phyloP scores from a whole-genome alignment of 2,113 vertebrate genomes.

The Cyprinodon variegatus region DNA sequence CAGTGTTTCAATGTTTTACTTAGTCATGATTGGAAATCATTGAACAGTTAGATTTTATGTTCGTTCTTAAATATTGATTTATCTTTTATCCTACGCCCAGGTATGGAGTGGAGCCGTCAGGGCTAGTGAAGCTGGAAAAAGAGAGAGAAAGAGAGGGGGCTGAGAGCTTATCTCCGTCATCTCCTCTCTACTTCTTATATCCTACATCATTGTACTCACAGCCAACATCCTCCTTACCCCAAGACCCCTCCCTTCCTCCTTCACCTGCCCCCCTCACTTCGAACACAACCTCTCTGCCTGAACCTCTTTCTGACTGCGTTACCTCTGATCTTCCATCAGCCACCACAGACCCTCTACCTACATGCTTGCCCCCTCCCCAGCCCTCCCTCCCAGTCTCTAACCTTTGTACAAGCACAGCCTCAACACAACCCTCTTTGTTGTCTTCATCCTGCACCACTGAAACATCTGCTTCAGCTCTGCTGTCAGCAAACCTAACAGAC shows the following conservation, averaged over 20 bases:
- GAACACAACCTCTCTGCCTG: conserved; percentile 38
- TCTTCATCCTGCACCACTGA: conserved; percentile 36
- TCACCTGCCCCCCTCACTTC: conserved; percentile 52
- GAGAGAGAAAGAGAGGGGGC: conserved; percentile 94
- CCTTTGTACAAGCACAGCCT: conserved; percentile 48
- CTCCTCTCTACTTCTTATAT: conserved; percentile 60
- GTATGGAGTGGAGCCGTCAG: conserved; percentile 92
- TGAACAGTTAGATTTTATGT: background rate
- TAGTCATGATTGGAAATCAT: background rate
- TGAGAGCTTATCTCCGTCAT: conserved; percentile 83
- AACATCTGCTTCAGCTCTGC: conserved; percentile 34
- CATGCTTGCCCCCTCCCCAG: conserved; percentile 46
- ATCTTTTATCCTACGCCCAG: conserved; percentile 69
- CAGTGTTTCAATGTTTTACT: background rate
- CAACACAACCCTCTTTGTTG: conserved; percentile 72
- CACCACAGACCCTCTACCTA: conserved; percentile 46
- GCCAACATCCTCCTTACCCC: conserved; percentile 35
- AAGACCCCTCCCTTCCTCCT: conserved; percentile 29
- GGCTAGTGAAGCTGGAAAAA: conserved; percentile 93
- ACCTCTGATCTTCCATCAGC: conserved; percentile 65
- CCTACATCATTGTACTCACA: conserved; percentile 48
- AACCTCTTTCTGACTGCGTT: conserved; percentile 43
- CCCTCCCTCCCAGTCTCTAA: conserved; percentile 44
- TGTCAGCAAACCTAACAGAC: conserved; percentile 7
- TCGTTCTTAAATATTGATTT: background rate